Base-by-base conservation (phyloP, 1,140 invertebrate genomes). In the Drosophila athabasca region DNA sequence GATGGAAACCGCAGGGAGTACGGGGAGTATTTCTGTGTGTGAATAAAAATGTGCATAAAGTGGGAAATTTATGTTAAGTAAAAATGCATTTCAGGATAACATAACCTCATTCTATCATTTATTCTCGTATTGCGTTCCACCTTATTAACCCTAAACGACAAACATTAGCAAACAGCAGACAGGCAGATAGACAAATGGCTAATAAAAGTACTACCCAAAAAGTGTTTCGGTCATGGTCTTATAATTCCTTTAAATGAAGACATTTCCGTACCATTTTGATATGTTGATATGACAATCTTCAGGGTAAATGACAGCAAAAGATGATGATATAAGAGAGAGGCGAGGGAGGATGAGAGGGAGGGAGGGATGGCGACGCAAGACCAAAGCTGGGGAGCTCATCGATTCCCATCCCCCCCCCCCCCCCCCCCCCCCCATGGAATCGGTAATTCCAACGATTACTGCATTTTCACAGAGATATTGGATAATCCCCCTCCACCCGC, bases 201-300 rank as follows among this genome's bases (percentile, higher is more conserved):
- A 69, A 69, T 57, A 35, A 64, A 68, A 35, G 35, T 48, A 69
- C 44, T 13, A 0, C 35, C 29, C 29, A 7, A 39, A 39, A 13
- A 39, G 35, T 39, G 35, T 11, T 19, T 29, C 49, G 44, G 66
- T 69, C 66, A 69, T 69, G 66, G 64, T 69, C 44, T 68, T 57
- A 39, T 68, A 69, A 69, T 45, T 24, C 35, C 11, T 26, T 57
- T 69, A 69, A 39, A 69, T 69, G 24, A 68, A 69, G 66, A 69
- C 66, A 69, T 69, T 69, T 68, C 43, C 57, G 64, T 39, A 13
- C 3, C 35, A 39, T 39, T 39, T 39, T 13, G 11, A 19, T 19
- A 19, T 19, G 35, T 0, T 39, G n/a, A 58, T 57, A 69, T 50
- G 51, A 69, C 66, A 68, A 69, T 69, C 64, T 69, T 69, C 49